Conservation (phyloP, 2,113 vertebrate species). For the Carettochelys insculpta region DNA sequence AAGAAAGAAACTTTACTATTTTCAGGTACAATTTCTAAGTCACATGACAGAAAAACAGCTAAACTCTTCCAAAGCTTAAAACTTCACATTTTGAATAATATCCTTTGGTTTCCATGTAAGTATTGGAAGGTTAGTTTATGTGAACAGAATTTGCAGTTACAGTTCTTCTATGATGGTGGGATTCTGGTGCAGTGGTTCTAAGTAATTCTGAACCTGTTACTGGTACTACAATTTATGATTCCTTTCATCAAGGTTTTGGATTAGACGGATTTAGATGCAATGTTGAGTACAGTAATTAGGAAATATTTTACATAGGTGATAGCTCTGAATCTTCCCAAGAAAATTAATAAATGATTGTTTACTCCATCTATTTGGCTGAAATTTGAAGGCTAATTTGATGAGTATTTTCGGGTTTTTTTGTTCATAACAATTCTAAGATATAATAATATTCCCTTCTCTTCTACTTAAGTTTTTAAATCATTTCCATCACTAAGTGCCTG, state of each 20-base stretch:
- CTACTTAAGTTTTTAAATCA: neutral
- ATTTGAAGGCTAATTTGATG: fast-evolving
- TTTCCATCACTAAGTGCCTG: neutral
- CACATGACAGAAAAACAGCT: neutral
- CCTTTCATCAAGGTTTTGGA: neutral
- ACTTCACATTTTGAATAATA: neutral
- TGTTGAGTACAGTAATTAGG: neutral
- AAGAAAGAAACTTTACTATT: neutral
- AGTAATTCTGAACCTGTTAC: neutral
- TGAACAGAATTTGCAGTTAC: neutral
- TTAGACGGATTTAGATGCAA: neutral
- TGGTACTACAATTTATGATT: neutral
- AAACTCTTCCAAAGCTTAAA: neutral
- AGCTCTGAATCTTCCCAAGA: neutral
- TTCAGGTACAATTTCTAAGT: neutral
- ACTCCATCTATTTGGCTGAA: neutral
- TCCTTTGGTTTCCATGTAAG: neutral
- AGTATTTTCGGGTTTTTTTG: neutral
- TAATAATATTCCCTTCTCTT: neutral
- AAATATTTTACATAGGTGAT: neutral
- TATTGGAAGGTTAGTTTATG: neutral
- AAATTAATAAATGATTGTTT: neutral
- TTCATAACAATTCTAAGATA: neutral
- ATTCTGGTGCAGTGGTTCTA: neutral
- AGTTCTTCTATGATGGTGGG: neutral